These are phyloP conservation scores for Pao palembangensis DNA, from an alignment of 2,113 vertebrate genomes.

Conservation along the genomic window DNA sequence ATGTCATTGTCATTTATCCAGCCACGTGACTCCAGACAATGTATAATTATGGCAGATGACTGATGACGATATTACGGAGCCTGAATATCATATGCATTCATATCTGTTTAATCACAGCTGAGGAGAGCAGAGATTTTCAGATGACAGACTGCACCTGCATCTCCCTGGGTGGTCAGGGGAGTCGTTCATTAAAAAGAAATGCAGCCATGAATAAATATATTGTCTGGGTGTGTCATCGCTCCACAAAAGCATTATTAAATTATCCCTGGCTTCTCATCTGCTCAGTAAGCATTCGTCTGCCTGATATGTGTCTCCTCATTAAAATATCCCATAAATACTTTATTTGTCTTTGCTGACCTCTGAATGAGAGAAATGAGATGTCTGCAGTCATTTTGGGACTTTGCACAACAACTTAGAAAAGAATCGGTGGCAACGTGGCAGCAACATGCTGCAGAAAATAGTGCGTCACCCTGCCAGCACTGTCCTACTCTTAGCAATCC, in stretches of 20 bases:
- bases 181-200: constrained; percentile 29
- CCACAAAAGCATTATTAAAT: constrained; percentile 38
- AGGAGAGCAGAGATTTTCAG: constrained; percentile 23
- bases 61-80: constrained; percentile 47
- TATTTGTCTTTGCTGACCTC: constrained; percentile 44
- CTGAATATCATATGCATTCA: constrained; percentile 53
- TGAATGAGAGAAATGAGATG: constrained; percentile 43
- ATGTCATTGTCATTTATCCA: constrained; percentile 53
- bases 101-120: constrained; percentile 58
- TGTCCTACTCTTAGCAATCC: background rate
- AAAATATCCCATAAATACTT: constrained; percentile 44
- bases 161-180: constrained; percentile 24
- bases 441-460: background rate
- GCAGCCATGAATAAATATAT: constrained; percentile 57
- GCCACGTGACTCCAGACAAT: constrained; percentile 41
- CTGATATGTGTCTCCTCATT: constrained; percentile 37
- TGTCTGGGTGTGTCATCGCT: constrained; percentile 31
- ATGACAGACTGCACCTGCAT: constrained; percentile 13
- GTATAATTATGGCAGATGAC: constrained; percentile 69
- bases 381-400: constrained; percentile 16
- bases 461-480: constrained; percentile 9
- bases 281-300: constrained; percentile 19
- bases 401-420: constrained; percentile 10
- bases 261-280: constrained; percentile 38
- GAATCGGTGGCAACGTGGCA: background rate